Base-by-base conservation (phyloP, 2,888 invertebrate genomes). In the Thalpophila matura region DNA sequence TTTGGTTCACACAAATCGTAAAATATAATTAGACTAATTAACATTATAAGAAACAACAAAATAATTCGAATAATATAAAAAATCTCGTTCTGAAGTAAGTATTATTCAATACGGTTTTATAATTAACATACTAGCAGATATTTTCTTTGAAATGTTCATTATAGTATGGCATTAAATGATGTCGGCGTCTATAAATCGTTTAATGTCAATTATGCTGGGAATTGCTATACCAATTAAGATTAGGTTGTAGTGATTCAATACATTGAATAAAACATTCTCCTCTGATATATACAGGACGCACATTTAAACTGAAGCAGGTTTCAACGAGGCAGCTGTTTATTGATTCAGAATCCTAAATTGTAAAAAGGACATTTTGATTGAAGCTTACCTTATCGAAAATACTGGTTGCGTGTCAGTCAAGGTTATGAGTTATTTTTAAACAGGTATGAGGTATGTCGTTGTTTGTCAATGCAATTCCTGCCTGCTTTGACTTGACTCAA, bases 191-290 rank as follows among this genome's bases (percentile, higher is more conserved):
- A 79, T 82, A 83, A 82, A 82, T 82, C 81, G 81, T 78, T 82
- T 81, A 82, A 79, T 75, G 81, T 81, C 81, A 82, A 82, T 82
- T 82, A 82, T 78, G 68, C 67, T 61, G 72, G 59, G 73, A 78
- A 82, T 83, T 78, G 83, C 78, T 50, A 78, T 79, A 81, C 77
- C 82, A 81, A 82, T 82, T 79, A 81, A 81, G 81, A 82, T 82
- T 81, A 79, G 80, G 68, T 74, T 81, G 71, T 72, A 73, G 78
- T 74, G 79, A 79, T 82, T 74, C 83, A 79, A 76, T 81, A 74
- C 68, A 76, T 79, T 81, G 83, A 79, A 81, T 82, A 77, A 81
- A 81, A 81, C 81, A 77, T 79, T 73, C 70, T 55, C 57, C 42
- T 74, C 58, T 68, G 80, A 69, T 74, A 55, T 64, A 69, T 65